Evolutionary conservation across 1,140 invertebrate genomes (phyloP).

Genomic region (Conopomorpha cramerella): DNA sequence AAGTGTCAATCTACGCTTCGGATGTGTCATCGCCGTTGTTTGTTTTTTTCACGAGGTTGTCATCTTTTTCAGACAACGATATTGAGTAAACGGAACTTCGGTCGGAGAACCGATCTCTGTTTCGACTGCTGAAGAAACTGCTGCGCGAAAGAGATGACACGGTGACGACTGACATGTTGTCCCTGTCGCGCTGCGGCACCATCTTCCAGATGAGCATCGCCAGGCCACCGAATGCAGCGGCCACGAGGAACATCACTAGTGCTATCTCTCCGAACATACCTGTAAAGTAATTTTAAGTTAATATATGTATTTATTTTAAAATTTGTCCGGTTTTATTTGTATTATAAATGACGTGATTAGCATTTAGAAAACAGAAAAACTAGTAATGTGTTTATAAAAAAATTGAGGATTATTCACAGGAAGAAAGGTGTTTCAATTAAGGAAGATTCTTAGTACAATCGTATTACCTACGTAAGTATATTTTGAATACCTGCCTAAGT

Average conservation of each 20-base stretch:
- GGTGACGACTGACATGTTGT: constrained; percentile 36
- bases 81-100: constrained; percentile 54
- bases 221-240: constrained; percentile 50
- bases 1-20: constrained; percentile 29
- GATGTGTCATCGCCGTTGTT: constrained; percentile 48
- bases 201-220: constrained; percentile 52
- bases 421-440: too few relatives aligned
- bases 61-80: constrained; percentile 49
- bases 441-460: too few relatives aligned
- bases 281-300: constrained; percentile 14
- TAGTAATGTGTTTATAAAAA: too few relatives aligned
- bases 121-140: constrained; percentile 34
- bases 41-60: constrained; percentile 30
- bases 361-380: too few relatives aligned
- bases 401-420: too few relatives aligned
- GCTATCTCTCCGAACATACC: constrained; percentile 41
- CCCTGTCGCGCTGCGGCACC: constrained; percentile 36
- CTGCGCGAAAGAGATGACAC: constrained; percentile 33
- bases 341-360: too few relatives aligned
- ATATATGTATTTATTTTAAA: neutral
- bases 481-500: too few relatives aligned
- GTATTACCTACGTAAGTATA: too few relatives aligned
- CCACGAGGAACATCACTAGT: constrained; percentile 50
- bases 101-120: constrained; percentile 44
- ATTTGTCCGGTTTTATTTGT: too few relatives aligned